Conservation (phyloP, 1,140 invertebrate species). For the Metopolophium dirhodum region DNA sequence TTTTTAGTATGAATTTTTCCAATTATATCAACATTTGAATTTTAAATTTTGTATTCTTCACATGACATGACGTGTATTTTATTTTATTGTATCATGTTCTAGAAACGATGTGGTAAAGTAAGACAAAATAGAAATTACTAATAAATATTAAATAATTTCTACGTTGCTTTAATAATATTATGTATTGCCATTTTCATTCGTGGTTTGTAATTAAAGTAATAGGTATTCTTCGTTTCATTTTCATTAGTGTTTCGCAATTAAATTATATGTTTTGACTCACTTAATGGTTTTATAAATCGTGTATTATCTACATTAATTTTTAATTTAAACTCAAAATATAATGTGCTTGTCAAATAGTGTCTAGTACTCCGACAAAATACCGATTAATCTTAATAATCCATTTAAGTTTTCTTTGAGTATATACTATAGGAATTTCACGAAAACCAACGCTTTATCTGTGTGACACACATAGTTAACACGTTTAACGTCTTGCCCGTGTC, state of each 20-base stretch:
- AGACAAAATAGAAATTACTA: not conserved
- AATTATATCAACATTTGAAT: not conserved
- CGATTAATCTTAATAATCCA: not conserved
- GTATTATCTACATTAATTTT: not conserved
- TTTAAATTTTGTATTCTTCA: not conserved
- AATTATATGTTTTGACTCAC: not conserved
- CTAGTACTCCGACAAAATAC: not conserved
- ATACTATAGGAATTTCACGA: not conserved
- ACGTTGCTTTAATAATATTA: not conserved
- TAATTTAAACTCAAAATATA: not conserved
- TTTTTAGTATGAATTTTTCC: not conserved
- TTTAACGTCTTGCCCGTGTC: not conserved
- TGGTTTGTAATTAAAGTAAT: not conserved
- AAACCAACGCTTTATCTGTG: not conserved
- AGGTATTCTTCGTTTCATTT: not conserved
- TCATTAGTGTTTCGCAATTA: not conserved
- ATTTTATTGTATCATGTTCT: not conserved
- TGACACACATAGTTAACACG: constrained; percentile 11
- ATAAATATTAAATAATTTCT: not conserved
- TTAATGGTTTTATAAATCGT: not conserved
- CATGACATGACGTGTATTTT: not conserved
- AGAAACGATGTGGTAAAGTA: not conserved
- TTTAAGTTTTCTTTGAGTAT: not conserved
- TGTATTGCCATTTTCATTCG: not conserved
- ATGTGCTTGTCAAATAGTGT: not conserved